Conservation (phyloP, 2,797 vertebrate species). For the Carduelis carduelis region DNA sequence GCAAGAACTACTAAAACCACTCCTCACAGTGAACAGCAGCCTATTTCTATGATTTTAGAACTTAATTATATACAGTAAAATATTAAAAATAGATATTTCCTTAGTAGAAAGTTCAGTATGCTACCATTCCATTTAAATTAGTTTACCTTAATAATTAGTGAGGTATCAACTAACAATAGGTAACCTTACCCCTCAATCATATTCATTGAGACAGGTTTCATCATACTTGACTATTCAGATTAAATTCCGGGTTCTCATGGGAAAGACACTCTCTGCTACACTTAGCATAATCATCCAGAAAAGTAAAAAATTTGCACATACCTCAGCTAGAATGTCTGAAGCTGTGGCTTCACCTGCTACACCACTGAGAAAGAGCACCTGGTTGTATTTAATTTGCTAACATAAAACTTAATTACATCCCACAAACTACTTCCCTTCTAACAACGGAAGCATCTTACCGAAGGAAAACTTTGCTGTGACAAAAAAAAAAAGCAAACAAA, state of each 20-base stretch:
- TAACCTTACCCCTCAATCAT: not conserved
- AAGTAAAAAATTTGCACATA: not conserved
- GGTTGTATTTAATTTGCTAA: not conserved
- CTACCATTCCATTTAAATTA: not conserved
- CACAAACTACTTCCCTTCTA: not conserved
- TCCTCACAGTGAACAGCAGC: not conserved
- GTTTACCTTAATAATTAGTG: not conserved
- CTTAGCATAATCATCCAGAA: not conserved
- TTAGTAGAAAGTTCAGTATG: not conserved
- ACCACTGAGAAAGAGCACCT: not conserved
- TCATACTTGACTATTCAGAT: not conserved
- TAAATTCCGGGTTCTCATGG: not conserved
- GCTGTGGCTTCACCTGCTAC: not conserved
- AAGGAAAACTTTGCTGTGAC: not conserved
- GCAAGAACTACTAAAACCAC: not conserved
- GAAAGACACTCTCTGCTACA: not conserved
- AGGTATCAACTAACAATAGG: not conserved
- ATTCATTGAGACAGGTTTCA: not conserved
- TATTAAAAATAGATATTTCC: not conserved
- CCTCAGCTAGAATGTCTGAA: not conserved
- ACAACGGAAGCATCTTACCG: rapidly evolving
- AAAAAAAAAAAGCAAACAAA: not conserved
- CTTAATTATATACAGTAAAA: not conserved
- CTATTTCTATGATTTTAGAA: not conserved
- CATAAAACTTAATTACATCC: not conserved